phyloP scores from a whole-genome alignment of 2,797 vertebrate species.

The Loriculus beryllinus region DNA sequence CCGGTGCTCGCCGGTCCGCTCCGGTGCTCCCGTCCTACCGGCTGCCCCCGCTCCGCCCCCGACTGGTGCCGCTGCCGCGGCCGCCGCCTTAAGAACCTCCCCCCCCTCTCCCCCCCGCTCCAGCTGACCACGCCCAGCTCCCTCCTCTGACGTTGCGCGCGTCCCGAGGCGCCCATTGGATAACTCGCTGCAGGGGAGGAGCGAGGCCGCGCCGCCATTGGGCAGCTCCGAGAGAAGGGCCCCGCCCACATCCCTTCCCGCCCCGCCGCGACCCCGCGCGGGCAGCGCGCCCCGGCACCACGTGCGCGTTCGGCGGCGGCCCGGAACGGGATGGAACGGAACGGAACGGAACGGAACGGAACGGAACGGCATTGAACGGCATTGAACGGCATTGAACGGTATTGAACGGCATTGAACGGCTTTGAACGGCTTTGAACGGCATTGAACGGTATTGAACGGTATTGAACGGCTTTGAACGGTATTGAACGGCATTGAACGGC shows the following conservation, averaged over 20 bases:
- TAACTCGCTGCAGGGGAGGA: rapidly evolving
- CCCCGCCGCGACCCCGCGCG: background rate
- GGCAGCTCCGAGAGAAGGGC: rapidly evolving
- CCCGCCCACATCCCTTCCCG: rapidly evolving
- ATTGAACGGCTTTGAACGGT: too few species aligned
- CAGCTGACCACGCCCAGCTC: background rate
- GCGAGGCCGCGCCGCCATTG: background rate
- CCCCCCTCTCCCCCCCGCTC: background rate
- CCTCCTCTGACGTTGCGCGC: rapidly evolving
- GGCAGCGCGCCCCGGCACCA: background rate
- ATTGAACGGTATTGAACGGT: too few species aligned
- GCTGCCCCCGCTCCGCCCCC: too few species aligned
- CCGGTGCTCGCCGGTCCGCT: too few species aligned
- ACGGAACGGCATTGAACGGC: background rate
- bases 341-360: background rate
- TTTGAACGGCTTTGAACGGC: too few species aligned
- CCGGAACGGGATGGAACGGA: too few species aligned
- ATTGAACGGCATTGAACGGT: too few species aligned
- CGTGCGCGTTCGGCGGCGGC: background rate
- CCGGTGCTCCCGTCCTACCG: too few species aligned
- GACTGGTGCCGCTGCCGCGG: background rate
- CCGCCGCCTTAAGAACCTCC: background rate
- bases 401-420: too few species aligned
- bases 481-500: too few species aligned
- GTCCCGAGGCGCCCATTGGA: rapidly evolving